These are phyloP conservation scores for Psammodynastes pulverulentus DNA, from an alignment of 2,113 vertebrate genomes.

Conservation along the genomic window DNA sequence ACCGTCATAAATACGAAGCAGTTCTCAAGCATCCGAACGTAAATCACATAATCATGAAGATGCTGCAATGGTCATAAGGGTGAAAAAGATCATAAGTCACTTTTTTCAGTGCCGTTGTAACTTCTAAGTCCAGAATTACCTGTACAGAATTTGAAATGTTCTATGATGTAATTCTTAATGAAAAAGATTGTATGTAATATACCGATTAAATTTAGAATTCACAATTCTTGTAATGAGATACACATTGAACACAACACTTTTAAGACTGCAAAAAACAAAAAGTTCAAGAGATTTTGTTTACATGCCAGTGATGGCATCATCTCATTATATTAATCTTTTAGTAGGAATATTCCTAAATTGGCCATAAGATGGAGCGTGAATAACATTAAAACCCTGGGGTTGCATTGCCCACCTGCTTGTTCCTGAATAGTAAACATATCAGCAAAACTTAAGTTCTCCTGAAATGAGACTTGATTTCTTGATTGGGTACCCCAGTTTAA, in stretches of 20 bases:
- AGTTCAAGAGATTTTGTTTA: background rate
- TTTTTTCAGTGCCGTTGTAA: background rate
- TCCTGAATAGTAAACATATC: background rate
- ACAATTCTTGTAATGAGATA: background rate
- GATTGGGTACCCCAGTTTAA: background rate
- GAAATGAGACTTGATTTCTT: background rate
- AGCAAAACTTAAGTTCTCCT: background rate
- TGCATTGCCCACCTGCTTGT: background rate
- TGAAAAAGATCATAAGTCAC: background rate
- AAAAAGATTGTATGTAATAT: background rate
- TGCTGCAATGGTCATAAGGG: background rate
- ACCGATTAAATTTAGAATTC: background rate
- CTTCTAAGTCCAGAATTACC: background rate
- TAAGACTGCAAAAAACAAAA: background rate
- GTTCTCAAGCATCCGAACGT: background rate
- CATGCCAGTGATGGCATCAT: background rate
- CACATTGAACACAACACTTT: background rate
- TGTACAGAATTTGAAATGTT: background rate
- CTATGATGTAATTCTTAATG: background rate
- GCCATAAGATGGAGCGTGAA: slow-evolving; percentile 60
- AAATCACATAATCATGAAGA: background rate
- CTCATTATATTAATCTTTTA: background rate
- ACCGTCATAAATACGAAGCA: background rate
- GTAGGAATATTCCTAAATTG: background rate
- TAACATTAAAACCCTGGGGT: slow-evolving; percentile 2